Conservation (phyloP, 64 coral and sea anemone species). For the Platygyra sinensis region DNA sequence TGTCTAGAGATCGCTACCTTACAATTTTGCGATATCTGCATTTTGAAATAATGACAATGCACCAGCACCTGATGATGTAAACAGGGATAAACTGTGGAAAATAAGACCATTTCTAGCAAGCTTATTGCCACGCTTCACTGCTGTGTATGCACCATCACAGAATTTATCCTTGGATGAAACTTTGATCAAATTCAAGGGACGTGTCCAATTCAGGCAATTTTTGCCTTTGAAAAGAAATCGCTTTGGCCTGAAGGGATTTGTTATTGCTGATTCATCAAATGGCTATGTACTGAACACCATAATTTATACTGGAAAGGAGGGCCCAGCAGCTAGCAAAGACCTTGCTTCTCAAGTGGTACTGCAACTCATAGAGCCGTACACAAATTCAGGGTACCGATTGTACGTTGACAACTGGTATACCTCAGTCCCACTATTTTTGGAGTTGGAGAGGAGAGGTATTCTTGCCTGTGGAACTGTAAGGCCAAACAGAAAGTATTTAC, state of each 20-base stretch:
- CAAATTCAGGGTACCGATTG: slow-evolving; percentile 17
- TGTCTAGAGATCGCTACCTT: slow-evolving; percentile 31
- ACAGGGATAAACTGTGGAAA: slow-evolving; percentile 28
- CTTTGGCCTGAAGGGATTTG: slow-evolving; percentile 19
- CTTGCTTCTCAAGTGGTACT: slow-evolving; percentile 15
- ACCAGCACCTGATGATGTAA: slow-evolving; percentile 25
- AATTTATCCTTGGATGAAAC: slow-evolving; percentile 17
- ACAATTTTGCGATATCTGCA: slow-evolving; percentile 37
- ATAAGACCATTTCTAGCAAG: slow-evolving; percentile 6
- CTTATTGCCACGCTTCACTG: slow-evolving; percentile 2
- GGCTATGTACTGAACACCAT: slow-evolving; percentile 30
- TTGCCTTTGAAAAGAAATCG: slow-evolving; percentile 36
- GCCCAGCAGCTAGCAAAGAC: slow-evolving; percentile 38
- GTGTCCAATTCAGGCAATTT: slow-evolving; percentile 7
- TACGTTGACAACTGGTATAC: slow-evolving; percentile 60
- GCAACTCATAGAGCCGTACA: background rate
- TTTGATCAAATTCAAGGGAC: background rate
- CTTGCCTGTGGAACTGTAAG: slow-evolving; percentile 43
- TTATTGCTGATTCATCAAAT: slow-evolving; percentile 8
- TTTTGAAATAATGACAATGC: slow-evolving; percentile 38
- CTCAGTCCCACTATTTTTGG: slow-evolving; percentile 31
- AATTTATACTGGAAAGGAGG: slow-evolving; percentile 53
- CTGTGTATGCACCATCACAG: slow-evolving; percentile 26
- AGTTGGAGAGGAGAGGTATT: slow-evolving; percentile 26
- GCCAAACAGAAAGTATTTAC: slow-evolving; percentile 38